These are phyloP conservation scores for Sminthurides aquaticus DNA, from an alignment of 2,888 invertebrate species.

Conservation along the genomic window DNA sequence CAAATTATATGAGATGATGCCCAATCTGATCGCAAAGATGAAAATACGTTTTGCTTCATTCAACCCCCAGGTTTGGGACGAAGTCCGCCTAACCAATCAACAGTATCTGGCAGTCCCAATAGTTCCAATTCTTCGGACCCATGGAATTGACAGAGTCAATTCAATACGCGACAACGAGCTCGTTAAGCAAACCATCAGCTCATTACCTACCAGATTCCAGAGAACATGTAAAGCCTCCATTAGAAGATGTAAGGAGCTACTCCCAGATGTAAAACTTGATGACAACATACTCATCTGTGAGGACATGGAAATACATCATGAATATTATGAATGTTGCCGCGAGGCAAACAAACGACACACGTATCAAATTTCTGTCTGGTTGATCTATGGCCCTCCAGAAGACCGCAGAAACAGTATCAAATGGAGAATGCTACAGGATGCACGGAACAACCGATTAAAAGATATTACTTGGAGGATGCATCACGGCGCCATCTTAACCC, in stretches of 20 bases:
- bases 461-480: not conserved
- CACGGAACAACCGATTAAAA: not conserved
- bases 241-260: too few species aligned
- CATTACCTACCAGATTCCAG: not conserved
- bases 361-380: too few species aligned
- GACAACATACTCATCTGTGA: too few species aligned
- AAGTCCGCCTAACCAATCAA: not conserved
- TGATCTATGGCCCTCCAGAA: too few species aligned
- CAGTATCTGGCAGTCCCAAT: not conserved
- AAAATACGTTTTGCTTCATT: not conserved
- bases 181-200: not conserved
- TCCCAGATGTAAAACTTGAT: too few species aligned
- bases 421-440: not conserved
- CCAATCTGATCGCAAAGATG: not conserved
- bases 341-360: too few species aligned
- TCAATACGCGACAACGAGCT: not conserved
- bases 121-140: not conserved
- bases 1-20: not conserved
- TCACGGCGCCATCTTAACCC: not conserved
- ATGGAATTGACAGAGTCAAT: not conserved
- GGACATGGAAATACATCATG: too few species aligned
- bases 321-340: too few species aligned
- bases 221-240: too few species aligned
- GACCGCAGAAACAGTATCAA: too few species aligned
- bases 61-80: not conserved